Conservation (phyloP, 2,888 invertebrate genomes). For the Metopia argyrocephala region DNA sequence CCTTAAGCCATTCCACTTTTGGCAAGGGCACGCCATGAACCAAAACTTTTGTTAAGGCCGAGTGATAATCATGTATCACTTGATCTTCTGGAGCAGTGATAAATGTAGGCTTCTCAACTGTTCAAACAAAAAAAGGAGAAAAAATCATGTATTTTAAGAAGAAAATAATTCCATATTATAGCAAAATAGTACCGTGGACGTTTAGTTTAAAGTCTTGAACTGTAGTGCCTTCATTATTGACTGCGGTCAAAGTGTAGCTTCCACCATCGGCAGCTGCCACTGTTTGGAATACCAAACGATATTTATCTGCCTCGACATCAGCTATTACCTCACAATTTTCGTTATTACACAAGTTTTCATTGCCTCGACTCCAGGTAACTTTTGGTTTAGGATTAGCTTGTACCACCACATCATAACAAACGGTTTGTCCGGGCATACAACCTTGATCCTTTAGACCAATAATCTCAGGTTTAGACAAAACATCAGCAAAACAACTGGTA, state of each 20-base stretch:
- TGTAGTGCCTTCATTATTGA: conserved; percentile 87
- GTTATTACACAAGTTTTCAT: conserved; percentile 77
- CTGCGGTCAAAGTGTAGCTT: conserved; percentile 87
- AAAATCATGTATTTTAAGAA: too few species aligned
- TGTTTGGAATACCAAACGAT: conserved; percentile 85
- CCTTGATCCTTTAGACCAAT: conserved; percentile 86
- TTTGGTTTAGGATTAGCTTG: conserved; percentile 94
- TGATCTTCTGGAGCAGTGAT: conserved; percentile 85
- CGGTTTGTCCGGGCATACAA: conserved; percentile 87
- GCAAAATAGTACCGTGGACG: conserved; percentile 83
- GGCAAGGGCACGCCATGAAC: conserved; percentile 91
- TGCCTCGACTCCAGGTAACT: conserved; percentile 85
- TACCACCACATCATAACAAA: conserved; percentile 88
- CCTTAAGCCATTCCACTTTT: conserved; percentile 87
- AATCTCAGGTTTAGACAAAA: conserved; percentile 88
- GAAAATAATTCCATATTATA: not conserved
- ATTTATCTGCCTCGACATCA: conserved; percentile 77
- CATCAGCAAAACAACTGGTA: conserved; percentile 87
- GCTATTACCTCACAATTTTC: conserved; percentile 79
- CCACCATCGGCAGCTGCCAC: conserved; percentile 87
- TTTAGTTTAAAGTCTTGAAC: conserved; percentile 84
- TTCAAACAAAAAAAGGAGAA: conserved; percentile 18
- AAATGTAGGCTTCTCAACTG: conserved; percentile 88
- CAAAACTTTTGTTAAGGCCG: conserved; percentile 84
- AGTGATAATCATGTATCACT: conserved; percentile 85